Percentiles rank a stretch among this genome's conserved stretches.
These are phyloP conservation scores for Subacronicta megacephala DNA, from an alignment of 2,888 invertebrate species.

Conservation along the genomic window DNA sequence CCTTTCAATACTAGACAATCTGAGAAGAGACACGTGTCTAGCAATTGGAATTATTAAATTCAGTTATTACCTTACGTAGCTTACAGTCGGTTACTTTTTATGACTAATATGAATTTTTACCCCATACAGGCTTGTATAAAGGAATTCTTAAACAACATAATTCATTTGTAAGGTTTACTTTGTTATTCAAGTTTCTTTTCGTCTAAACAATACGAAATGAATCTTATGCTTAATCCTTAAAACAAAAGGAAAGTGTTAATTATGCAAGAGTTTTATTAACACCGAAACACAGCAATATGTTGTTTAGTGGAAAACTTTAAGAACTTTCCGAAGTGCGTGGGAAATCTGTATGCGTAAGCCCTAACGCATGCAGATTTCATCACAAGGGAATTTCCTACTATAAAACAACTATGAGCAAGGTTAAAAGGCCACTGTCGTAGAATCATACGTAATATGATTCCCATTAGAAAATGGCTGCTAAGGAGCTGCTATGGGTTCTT, in stretches of 20 bases:
- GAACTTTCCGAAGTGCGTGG: not conserved
- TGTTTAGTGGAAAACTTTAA: not conserved
- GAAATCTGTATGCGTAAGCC: too few species aligned
- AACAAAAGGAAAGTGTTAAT: conserved; percentile 2
- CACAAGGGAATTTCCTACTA: not conserved
- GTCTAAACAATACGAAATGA: conserved; percentile 5
- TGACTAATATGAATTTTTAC: conserved; percentile 1
- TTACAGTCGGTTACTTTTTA: not conserved
- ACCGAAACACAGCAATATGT: not conserved
- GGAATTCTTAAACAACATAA: conserved; percentile 24
- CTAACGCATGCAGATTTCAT: not conserved
- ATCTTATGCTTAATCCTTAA: conserved; percentile 10
- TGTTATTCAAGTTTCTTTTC: conserved; percentile 12
- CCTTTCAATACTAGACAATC: too few species aligned
- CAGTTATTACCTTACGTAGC: not conserved
- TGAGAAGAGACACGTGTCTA: too few species aligned
- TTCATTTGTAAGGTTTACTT: conserved; percentile 27
- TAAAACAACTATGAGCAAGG: too few species aligned
- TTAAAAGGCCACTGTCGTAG: too few species aligned
- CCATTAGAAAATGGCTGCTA: too few species aligned
- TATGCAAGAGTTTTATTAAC: conserved; percentile 8
- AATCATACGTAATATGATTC: too few species aligned
- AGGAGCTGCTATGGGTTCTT: too few species aligned
- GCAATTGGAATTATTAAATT: too few species aligned
- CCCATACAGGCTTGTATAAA: conserved; percentile 12